Evolutionary conservation across 2,888 invertebrate genomes (phyloP), one percentile per base, ranked within the genome.

Genomic region (Aquatica leii): DNA sequence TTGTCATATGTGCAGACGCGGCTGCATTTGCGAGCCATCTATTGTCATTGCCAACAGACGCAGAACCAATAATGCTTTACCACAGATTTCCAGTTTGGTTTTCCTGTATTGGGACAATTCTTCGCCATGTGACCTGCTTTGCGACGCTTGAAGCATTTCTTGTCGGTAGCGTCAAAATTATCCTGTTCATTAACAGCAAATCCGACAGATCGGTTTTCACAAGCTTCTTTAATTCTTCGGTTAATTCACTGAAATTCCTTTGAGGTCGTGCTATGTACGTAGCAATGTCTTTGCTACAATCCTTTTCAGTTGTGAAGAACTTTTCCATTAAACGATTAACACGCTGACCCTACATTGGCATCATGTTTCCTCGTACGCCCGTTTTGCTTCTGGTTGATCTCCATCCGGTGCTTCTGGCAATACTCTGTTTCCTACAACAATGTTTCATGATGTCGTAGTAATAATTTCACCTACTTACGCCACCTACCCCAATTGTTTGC

Each of bases 251-350:
- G 5, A 37, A 37, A 14, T 51, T 51, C 4, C 15, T 34, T 18
- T 34, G 51, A 11, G 35, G 37, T 2, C 35, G 35, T 41, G 62
- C 61, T 49, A 71, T 48, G 31, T 68, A 62, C 3, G 67, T 51
- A 17, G 62, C 64, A 18, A 71, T 66, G 35, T 63, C 64, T 53
- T 71, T 68, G 49, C 35, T 20, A 8, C 48, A 20, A 52, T 56
- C 55, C 55, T 66, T 70, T 20, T 65, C 67, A n/a, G 12, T 9
- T 3, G 20, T 62, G 20, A 69, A 69, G 43, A 71, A 66, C 54
- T 69, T 24, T 50, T 14, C 43, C 6, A 17, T 43, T 6, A 43
- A 15, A 17, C n/a, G n/a, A n/a, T n/a, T n/a, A n/a, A n/a, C n/a
- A n/a, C n/a, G n/a, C n/a, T n/a, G n/a, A n/a, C n/a, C 17, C 43